Base-by-base conservation (phyloP, 1,140 invertebrate genomes). In the Brachionus rubens region DNA sequence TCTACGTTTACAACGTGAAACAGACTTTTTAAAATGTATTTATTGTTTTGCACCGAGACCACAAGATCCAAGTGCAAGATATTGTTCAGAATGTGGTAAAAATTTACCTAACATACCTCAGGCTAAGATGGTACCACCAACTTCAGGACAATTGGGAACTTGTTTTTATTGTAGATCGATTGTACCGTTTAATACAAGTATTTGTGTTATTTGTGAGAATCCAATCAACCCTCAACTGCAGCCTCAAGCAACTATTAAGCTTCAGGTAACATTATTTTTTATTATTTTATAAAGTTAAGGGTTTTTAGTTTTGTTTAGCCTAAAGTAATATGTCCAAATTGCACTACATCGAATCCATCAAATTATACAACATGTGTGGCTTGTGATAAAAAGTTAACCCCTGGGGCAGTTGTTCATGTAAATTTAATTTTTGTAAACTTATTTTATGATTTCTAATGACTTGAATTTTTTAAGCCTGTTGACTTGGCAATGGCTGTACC, bases 171-270 rank as follows among this genome's bases (percentile, higher is more conserved):
- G 83, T 77, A 80, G 81, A 52, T 82, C 82, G 5, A 62, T 81
- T 7, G 82, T 84, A n/a, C 83, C 83, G 26, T 81, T 83, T 76
- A 83, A 83, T 75, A 80, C 79, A 5, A 30, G 77, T 9, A 80
- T 79, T 3, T 84, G 83, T 79, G 78, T 84, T 0, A 80, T 84
- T 2, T 84, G 83, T 80, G 83, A 84, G 65, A 81, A 81, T 33
- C 82, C 82, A 0, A 81, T 84, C 47, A 79, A 79, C n/a, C 78
- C 78, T 16, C 82, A 84, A 77, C 80, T 81, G 21, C 78, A 80
- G 24, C 81, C 81, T 12, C 70, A 79, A 76, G 78, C 81, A 21
- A 79, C 70, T 47, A 33, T 75, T 28, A 52, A 75, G 30, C 16
- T 48, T n/a, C 65, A 70, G 16, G 65, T 70, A 59, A n/a, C 3